Evolutionary conservation across 2,888 invertebrate species (phyloP), one percentile per base, ranked within the genome.

Genomic region (Drosophila mercatorum): DNA sequence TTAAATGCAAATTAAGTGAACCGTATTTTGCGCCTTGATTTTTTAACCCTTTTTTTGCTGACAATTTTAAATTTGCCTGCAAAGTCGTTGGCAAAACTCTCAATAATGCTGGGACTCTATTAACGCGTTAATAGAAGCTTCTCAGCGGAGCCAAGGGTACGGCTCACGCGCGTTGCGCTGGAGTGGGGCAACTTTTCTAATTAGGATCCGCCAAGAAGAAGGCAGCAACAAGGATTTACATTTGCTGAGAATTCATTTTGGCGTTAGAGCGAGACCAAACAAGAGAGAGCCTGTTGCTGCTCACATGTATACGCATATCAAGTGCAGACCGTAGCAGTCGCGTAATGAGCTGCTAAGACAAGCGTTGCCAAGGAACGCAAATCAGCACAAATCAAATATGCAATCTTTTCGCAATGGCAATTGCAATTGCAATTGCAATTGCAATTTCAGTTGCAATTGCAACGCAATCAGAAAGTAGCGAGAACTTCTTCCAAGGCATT

Each of bases 1-100:
- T 83, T 83, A 86, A 88, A 86, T 88, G 85, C 81, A 88, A 86
- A 88, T 86, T 88, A 88, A 81, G 78, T 75, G 75, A 81, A 70
- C 80, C 81, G 76, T 75, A 83, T 78, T 79, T 80, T 65, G 72
- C 78, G 81, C 78, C 70, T 81, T 82, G 72, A 71, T 72, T 78
- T 75, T 74, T 66, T 68, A 68, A 65, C 68, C 72, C 67, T 71
- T 80, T 73, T 26, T 62, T 49, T 70, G 76, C 69, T 74, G 81
- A 78, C 75, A 80, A 74, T 74, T 84, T 78, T 53, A 60, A 76
- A 80, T 61, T 85, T 81, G 68, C 73, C 72, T 57, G 75, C 57
- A 61, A 75, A 74, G 68, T 82, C 65, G 71, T 81, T 83, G 76
- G 67, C 67, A 79, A 75, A 77, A 81, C 70, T 72, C 72, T 68